Conservation (phyloP, 2,113 vertebrate genomes). For the Hippocampus mohnikei region DNA sequence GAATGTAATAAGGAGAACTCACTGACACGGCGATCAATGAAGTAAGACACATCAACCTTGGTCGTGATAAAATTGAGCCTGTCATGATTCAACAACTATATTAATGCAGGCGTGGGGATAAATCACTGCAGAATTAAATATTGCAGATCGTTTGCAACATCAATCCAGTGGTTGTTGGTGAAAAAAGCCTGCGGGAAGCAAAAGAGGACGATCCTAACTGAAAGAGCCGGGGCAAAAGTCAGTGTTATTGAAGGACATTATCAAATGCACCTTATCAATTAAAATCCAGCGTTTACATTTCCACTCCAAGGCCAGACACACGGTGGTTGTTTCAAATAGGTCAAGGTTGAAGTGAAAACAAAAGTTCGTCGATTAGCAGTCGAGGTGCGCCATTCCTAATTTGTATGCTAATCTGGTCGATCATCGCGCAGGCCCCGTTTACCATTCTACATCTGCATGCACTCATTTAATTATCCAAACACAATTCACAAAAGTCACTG, state of each 20-base stretch:
- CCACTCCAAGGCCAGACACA: slow-evolving; percentile 46
- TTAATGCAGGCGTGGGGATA: not conserved
- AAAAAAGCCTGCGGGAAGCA: not conserved
- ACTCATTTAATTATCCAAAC: slow-evolving; percentile 75
- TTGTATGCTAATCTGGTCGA: slow-evolving; percentile 70
- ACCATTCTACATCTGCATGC: slow-evolving; percentile 69
- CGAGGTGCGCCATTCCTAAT: slow-evolving; percentile 64
- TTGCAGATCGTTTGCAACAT: not conserved
- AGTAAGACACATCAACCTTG: not conserved
- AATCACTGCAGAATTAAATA: not conserved
- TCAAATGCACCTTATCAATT: slow-evolving; percentile 67
- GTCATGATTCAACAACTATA: not conserved
- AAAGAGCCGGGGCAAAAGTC: not conserved
- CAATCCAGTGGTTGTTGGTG: not conserved
- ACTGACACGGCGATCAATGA: slow-evolving; percentile 1
- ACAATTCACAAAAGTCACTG: slow-evolving; percentile 74
- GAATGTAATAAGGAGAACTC: not conserved
- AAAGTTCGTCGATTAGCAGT: slow-evolving; percentile 70
- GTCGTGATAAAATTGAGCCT: not conserved
- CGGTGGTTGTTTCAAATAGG: slow-evolving; percentile 64
- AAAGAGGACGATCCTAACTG: not conserved
- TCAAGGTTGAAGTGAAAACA: slow-evolving; percentile 72
- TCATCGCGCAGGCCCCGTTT: slow-evolving; percentile 55
- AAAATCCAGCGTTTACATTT: slow-evolving; percentile 61
- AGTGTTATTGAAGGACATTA: slow-evolving; percentile 56